Evolutionary conservation across 2,797 vertebrate species (phyloP), one percentile per base, ranked within the genome.

Genomic region (Erpetoichthys calabaricus): DNA sequence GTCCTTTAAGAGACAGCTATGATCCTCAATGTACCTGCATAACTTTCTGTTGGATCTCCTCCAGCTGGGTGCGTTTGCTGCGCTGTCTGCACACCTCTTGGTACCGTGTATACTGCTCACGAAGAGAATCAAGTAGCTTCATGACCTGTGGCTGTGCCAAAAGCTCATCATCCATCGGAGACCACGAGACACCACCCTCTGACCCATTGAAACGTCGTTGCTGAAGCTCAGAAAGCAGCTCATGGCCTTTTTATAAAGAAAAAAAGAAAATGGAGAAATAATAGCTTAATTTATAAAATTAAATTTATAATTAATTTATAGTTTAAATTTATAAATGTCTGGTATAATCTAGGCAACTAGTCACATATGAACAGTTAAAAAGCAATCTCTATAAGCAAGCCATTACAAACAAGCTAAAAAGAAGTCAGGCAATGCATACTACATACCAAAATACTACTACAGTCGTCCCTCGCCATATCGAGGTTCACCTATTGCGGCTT

Each of bases 61-160:
- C 94, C 0, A 98, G 84, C 67, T 98, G 95, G 0, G 87, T 91
- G 59, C 94, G 91, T 45, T 97, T 97, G 77, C 90, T 99, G 7
- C 94, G 85, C 54, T 92, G 94, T 8, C 94, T 75, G 66, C 94
- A 97, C 4, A 98, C 86, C 68, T 99, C 94, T 76, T 97, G 95
- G 78, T 98, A 99, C 58, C 84, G 84, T 0, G 93, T 97, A 65
- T 98, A 98, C 51, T 98, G 91, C 65, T 98, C 94, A 60, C 94
- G 77, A 56, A 98, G 86, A 0, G 94, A 97, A 77, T 99, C 95
- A 9, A 98, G 56, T 56, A 99, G 86, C 76, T 97, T 97, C 89
- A 94, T 91, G 53, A 98, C 95, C 75, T 94, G 93, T n/a, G 94
- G 94, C 74, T 97, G 94, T 60, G 94, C 95, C 68, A 97, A 82